phyloP scores from a whole-genome alignment of 1,140 invertebrate genomes.

The Diachasmimorpha longicaudata region DNA sequence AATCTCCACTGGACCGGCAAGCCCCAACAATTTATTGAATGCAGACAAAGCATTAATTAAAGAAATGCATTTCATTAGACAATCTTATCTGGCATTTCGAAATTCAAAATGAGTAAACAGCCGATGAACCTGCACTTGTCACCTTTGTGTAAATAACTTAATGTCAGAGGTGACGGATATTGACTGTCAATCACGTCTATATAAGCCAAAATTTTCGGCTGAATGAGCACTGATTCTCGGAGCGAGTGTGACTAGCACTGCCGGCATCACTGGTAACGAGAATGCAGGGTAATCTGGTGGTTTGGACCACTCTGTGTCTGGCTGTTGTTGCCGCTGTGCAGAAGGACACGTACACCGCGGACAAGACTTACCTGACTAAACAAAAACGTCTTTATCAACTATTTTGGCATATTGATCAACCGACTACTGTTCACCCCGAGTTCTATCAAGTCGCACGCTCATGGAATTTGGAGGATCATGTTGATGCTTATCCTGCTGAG shows the following conservation, averaged over 20 bases:
- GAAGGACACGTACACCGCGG: constrained; percentile 63
- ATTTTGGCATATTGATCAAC: constrained; percentile 67
- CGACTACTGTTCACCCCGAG: constrained; percentile 57
- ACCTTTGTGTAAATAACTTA: constrained; percentile 2
- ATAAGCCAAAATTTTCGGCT: background rate
- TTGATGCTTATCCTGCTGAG: constrained; percentile 56
- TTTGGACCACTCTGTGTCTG: constrained; percentile 33
- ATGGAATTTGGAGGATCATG: constrained; percentile 64
- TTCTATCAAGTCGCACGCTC: constrained; percentile 62
- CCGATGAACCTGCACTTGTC: background rate
- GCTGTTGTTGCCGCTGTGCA: constrained; percentile 24
- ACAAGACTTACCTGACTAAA: constrained; percentile 59
- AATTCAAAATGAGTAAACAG: background rate
- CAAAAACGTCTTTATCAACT: constrained; percentile 69
- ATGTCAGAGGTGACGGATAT: background rate
- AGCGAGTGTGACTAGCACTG: background rate
- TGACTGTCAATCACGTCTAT: background rate
- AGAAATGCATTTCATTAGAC: background rate
- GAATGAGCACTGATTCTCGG: background rate
- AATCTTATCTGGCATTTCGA: background rate
- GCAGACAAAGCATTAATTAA: background rate
- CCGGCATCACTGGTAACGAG: background rate
- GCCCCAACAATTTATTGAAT: no score
- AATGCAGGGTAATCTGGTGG: constrained; percentile 31
- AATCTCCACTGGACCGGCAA: no score